Percentiles rank a stretch among this genome's conserved stretches.
Evolutionary conservation across 2,113 vertebrate species (phyloP).

Genomic region (Oreochromis aureus): DNA sequence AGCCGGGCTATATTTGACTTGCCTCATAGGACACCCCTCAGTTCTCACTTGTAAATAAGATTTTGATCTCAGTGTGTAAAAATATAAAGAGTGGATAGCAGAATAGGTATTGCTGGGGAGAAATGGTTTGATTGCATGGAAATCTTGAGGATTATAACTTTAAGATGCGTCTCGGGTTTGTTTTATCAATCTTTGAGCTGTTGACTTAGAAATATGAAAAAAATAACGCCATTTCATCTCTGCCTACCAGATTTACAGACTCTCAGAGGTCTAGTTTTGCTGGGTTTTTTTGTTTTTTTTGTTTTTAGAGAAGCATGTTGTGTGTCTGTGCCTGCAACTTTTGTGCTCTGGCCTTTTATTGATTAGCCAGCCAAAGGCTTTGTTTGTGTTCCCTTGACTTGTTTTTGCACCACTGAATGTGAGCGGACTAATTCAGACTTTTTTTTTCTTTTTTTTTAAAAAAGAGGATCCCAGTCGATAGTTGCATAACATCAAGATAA

Average conservation of each 20-base stretch:
- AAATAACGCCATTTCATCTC: neutral
- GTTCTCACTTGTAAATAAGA: neutral
- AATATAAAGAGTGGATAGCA: neutral
- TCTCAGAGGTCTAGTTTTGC: neutral
- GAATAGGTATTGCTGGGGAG: neutral
- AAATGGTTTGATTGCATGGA: neutral
- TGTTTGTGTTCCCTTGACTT: conserved; percentile 40
- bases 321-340: neutral
- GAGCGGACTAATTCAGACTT: conserved; percentile 10
- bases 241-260: neutral
- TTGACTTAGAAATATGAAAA: neutral
- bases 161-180: neutral
- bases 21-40: neutral
- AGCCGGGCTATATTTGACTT: neutral
- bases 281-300: neutral
- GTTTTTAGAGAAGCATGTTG: neutral
- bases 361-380: conserved; percentile 21
- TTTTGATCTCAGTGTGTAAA: neutral
- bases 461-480: conserved; percentile 19
- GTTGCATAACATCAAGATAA: conserved; percentile 59
- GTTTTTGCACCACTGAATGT: conserved; percentile 18
- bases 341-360: conserved; percentile 29
- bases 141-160: neutral
- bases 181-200: neutral
- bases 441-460: neutral